These are phyloP conservation scores for Leptodactylus fallax DNA, from an alignment of 2,797 vertebrate species.

Conservation along the genomic window DNA sequence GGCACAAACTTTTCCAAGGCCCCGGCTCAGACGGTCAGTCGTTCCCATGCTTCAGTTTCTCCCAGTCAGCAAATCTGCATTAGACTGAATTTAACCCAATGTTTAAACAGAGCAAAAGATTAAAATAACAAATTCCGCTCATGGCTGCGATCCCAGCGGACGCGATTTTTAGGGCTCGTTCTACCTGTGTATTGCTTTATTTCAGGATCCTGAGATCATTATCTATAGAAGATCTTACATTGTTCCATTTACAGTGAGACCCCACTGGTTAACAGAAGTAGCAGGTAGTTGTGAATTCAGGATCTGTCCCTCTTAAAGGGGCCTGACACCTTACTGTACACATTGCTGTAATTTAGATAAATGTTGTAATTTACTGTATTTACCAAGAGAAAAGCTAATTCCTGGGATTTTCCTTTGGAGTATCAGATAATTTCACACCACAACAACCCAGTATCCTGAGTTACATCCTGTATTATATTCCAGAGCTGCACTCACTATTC, in stretches of 20 bases:
- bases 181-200: not conserved
- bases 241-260: not conserved
- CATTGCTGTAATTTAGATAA: not conserved
- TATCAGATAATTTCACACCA: too few species aligned
- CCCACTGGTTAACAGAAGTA: not conserved
- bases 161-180: not conserved
- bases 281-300: not conserved
- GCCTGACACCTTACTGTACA: not conserved
- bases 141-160: conserved; percentile 12
- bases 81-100: conserved; percentile 2
- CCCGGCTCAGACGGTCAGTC: not conserved
- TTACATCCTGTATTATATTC: too few species aligned
- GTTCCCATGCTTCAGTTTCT: conserved; percentile 10
- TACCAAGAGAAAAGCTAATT: not conserved
- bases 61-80: conserved; percentile 26
- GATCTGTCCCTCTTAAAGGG: not conserved
- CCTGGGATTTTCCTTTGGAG: not conserved
- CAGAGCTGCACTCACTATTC: too few species aligned
- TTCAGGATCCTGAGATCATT: not conserved
- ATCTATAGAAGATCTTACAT: not conserved
- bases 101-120: conserved; percentile 14
- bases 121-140: conserved; percentile 25
- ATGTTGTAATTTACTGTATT: not conserved
- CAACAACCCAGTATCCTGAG: too few species aligned
- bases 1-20: not conserved